Evolutionary conservation across 2,113 vertebrate genomes (phyloP).

Genomic region (Cyanistes caeruleus): DNA sequence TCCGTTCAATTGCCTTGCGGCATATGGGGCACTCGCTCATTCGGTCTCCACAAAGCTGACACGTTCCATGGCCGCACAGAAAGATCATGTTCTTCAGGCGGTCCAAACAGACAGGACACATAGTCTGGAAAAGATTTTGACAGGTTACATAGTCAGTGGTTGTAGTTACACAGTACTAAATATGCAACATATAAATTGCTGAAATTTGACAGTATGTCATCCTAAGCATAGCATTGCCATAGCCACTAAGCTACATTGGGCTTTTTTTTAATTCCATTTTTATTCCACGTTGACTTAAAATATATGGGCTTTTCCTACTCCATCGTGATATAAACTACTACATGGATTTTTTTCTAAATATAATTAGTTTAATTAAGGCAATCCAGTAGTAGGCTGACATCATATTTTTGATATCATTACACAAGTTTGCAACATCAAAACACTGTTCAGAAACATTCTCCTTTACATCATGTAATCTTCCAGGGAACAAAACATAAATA

Average conservation of each 20-base stretch:
- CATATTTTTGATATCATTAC: not conserved
- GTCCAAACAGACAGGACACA: conserved; percentile 98
- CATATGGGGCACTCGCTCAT: conserved; percentile 99
- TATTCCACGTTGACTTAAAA: not conserved
- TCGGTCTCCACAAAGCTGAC: conserved; percentile 96
- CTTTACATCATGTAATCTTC: not conserved
- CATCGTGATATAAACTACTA: not conserved
- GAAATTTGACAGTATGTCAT: not conserved
- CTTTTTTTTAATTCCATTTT: not conserved
- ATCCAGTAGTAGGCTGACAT: not conserved
- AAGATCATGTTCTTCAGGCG: conserved; percentile 99
- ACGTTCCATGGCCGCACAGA: conserved; percentile 97
- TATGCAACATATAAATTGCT: not conserved
- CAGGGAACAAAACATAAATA: not conserved
- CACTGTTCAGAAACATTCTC: not conserved
- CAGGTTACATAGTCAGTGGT: not conserved
- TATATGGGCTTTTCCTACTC: not conserved
- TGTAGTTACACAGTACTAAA: not conserved
- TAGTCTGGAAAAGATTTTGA: conserved; percentile 83
- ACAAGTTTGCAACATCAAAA: not conserved
- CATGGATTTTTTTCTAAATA: not conserved
- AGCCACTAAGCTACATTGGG: not conserved
- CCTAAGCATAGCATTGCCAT: not conserved
- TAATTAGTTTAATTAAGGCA: not conserved
- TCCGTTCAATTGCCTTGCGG: conserved; percentile 96